Percentiles rank a stretch among this genome's conserved stretches.
Conservation (phyloP, 2,888 invertebrate species). For the Isoperla grammatica region DNA sequence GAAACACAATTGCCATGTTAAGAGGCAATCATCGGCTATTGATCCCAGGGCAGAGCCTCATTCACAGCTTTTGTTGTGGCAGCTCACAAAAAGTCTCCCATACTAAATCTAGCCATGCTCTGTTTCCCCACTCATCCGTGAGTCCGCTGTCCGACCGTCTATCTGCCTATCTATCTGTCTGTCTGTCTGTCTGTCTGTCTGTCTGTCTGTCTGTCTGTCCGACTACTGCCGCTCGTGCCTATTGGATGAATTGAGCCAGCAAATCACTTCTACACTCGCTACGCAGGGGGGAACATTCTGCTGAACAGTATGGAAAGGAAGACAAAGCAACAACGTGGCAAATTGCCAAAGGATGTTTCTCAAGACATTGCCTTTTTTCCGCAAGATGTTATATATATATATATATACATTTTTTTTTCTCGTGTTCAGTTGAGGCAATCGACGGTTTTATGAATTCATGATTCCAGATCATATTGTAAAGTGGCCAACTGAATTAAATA, state of each 20-base stretch:
- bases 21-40: slow-evolving; percentile 17
- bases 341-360: slow-evolving; percentile 11
- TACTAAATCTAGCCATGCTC: background rate
- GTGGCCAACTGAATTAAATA: no score
- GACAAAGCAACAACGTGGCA: slow-evolving; percentile 15
- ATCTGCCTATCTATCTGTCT: background rate
- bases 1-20: slow-evolving; percentile 15
- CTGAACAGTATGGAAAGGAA: slow-evolving; percentile 13
- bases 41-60: slow-evolving; percentile 8
- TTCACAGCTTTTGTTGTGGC: slow-evolving; percentile 8
- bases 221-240: background rate
- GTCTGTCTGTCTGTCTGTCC: background rate
- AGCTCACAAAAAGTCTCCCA: background rate
- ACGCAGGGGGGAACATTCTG: slow-evolving; percentile 8
- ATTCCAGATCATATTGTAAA: background rate
- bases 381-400: slow-evolving; percentile 2
- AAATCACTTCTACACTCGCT: slow-evolving; percentile 10
- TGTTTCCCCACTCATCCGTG: no score
- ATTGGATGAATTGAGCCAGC: slow-evolving; percentile 7
- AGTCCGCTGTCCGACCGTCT: background rate
- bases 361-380: background rate
- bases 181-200: background rate
- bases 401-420: slow-evolving; percentile 11
- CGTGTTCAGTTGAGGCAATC: slow-evolving; percentile 11
- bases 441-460: slow-evolving; percentile 1